Evolutionary conservation across 2,888 invertebrate species (phyloP).

Genomic region (Smittia sp.): DNA sequence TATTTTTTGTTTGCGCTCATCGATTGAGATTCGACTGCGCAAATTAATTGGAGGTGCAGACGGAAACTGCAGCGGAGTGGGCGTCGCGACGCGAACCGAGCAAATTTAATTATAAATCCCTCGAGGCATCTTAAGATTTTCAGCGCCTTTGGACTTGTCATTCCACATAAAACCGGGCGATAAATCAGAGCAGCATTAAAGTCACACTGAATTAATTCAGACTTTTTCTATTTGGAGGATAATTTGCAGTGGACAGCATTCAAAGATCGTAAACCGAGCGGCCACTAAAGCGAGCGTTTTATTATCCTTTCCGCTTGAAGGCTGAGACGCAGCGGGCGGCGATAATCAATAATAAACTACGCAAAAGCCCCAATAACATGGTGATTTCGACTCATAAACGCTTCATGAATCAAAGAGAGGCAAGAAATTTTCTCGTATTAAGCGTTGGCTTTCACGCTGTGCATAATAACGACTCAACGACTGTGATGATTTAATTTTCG

Average conservation of each 20-base stretch:
- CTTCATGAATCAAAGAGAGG: slow-evolving; percentile 13
- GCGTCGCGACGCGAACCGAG: not conserved
- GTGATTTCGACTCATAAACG: slow-evolving; percentile 5
- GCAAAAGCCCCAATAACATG: slow-evolving; percentile 18
- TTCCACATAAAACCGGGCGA: not conserved
- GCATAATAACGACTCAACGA: not conserved
- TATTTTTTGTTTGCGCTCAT: slow-evolving; percentile 7
- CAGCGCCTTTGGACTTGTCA: not conserved
- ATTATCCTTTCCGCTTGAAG: not conserved
- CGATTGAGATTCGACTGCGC: not conserved
- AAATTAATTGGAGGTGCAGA: not conserved
- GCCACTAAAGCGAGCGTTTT: not conserved
- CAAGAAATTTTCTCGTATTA: not conserved
- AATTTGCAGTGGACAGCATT: not conserved
- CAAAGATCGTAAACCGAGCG: not conserved
- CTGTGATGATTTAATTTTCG: slow-evolving; percentile 17
- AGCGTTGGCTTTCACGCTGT: slow-evolving; percentile 6
- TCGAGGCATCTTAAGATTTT: not conserved
- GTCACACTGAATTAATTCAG: slow-evolving; percentile 20
- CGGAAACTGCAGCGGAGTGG: not conserved
- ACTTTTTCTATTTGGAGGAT: not conserved
- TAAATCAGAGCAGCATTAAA: not conserved
- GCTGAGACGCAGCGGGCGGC: slow-evolving; percentile 13
- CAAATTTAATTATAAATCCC: not conserved
- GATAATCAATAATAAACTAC: slow-evolving; percentile 10